Conservation (phyloP, 2,797 vertebrate species). For the Platalea minor region DNA sequence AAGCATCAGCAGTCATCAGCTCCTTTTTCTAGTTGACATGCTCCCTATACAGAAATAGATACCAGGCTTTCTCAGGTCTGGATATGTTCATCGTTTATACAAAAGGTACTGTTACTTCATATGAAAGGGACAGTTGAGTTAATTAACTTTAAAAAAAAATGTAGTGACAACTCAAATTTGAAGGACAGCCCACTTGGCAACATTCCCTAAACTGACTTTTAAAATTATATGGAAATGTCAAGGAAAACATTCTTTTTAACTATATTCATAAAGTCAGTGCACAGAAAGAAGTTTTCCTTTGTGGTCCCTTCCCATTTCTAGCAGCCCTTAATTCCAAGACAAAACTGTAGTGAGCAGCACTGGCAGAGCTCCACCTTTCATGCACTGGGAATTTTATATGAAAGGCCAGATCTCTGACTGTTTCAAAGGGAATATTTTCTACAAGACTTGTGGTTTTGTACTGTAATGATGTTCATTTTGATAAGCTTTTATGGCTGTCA, state of each 20-base stretch:
- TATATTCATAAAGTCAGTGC: neutral
- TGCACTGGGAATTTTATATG: neutral
- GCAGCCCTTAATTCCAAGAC: neutral
- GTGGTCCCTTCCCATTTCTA: neutral
- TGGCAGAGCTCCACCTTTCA: neutral
- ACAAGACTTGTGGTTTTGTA: neutral
- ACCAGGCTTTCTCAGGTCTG: neutral
- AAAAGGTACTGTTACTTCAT: neutral
- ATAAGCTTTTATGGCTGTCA: conserved; percentile 1
- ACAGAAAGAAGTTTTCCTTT: neutral
- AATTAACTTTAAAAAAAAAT: neutral
- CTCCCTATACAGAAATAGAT: neutral
- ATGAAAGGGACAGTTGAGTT: neutral
- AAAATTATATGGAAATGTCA: neutral
- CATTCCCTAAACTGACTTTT: neutral
- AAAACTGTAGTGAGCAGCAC: neutral
- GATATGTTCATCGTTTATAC: neutral
- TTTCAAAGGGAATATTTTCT: conserved; percentile 41
- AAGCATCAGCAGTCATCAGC: neutral
- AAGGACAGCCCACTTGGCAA: neutral
- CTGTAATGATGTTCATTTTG: neutral
- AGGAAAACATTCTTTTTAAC: neutral
- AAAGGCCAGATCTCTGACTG: neutral
- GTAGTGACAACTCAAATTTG: neutral
- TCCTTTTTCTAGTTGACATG: neutral